Conservation (phyloP, 2,797 vertebrate species). For the Gobionotothen gibberifrons region DNA sequence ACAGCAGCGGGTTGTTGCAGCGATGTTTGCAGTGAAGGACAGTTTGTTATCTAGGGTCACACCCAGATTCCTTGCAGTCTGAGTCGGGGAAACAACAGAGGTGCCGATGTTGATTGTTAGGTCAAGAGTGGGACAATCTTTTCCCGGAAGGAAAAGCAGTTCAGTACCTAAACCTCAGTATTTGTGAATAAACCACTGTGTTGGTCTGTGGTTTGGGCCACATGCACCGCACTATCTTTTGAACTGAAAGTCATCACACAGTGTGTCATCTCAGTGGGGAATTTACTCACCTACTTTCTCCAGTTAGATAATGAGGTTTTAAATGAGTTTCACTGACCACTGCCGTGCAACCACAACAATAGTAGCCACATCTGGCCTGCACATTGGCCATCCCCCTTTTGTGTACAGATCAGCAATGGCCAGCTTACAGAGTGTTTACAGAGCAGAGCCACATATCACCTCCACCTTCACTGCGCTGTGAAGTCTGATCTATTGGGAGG, state of each 20-base stretch:
- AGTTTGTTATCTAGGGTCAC: too few species aligned
- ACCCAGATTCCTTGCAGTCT: too few species aligned
- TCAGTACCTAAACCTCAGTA: conserved; percentile 22
- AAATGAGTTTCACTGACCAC: conserved; percentile 52
- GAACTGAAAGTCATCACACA: not conserved
- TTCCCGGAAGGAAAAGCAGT: too few species aligned
- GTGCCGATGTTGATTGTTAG: too few species aligned
- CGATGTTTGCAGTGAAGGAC: too few species aligned
- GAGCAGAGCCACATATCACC: conserved; percentile 49
- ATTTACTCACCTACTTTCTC: conserved; percentile 63
- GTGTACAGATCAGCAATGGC: conserved; percentile 55
- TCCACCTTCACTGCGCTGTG: conserved; percentile 46
- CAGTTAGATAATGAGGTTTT: conserved; percentile 48
- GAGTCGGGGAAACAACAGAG: too few species aligned
- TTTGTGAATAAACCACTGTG: conserved; percentile 46
- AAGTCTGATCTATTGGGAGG: conserved; percentile 32
- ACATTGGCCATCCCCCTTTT: conserved; percentile 69
- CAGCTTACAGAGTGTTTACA: conserved; percentile 63
- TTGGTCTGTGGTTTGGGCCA: conserved; percentile 31
- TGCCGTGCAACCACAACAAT: conserved; percentile 65
- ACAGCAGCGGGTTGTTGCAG: too few species aligned
- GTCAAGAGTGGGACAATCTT: too few species aligned
- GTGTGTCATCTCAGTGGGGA: conserved; percentile 26
- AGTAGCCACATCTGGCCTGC: conserved; percentile 77
- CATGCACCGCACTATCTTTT: conserved; percentile 12